Evolutionary conservation across 64 coral and sea anemone genomes (phyloP).

Genomic region (Exaiptasia diaphana): DNA sequence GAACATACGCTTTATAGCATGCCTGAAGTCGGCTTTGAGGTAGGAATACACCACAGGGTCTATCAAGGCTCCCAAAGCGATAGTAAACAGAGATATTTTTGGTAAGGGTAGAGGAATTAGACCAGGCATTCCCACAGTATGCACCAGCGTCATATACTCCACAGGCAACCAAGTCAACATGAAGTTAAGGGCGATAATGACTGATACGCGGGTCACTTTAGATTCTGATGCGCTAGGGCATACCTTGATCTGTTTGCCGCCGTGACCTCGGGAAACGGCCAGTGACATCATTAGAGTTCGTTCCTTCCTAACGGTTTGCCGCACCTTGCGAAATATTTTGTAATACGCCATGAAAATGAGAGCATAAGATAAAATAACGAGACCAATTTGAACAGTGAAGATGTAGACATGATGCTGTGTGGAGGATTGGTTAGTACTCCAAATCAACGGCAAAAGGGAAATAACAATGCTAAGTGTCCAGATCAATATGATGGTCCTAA

Average conservation of each 20-base stretch:
- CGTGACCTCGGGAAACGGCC: background rate
- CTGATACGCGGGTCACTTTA: conserved; percentile 3
- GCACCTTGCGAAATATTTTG: conserved; percentile 19
- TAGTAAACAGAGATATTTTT: conserved; percentile 15
- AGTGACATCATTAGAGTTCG: background rate
- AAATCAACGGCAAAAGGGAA: conserved; percentile 31
- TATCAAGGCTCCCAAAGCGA: conserved; percentile 15
- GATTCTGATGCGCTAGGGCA: conserved; percentile 12
- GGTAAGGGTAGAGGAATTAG: background rate
- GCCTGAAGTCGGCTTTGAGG: conserved; percentile 37
- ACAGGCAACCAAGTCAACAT: conserved; percentile 47
- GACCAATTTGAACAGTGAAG: background rate
- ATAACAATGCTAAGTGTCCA: conserved; percentile 3
- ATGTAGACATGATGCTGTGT: conserved; percentile 24
- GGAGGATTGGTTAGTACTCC: background rate
- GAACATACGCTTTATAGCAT: conserved; percentile 11
- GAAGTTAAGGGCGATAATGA: conserved; percentile 17
- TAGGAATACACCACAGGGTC: conserved; percentile 46
- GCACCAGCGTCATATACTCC: conserved; percentile 25
- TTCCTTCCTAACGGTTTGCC: background rate
- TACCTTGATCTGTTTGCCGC: background rate
- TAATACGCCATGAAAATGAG: conserved; percentile 6
- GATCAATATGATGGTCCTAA: background rate
- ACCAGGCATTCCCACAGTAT: background rate
- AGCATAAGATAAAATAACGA: conserved; percentile 13